A percentile compares a stretch with the other conserved stretches of the same genome.
Conservation (phyloP, 2,113 vertebrate genomes). For the Ctenodactylus gundi region DNA sequence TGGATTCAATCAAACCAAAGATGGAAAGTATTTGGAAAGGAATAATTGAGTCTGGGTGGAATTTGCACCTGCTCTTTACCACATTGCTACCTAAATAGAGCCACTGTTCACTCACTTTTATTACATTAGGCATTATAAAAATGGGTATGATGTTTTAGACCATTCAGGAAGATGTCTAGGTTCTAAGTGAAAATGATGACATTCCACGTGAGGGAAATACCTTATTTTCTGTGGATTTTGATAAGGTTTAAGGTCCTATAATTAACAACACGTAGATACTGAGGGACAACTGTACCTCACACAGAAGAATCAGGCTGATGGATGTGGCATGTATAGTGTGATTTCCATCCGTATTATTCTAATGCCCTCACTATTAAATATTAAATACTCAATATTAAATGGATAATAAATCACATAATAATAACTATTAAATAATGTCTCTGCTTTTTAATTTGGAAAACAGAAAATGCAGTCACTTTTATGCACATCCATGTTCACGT, state of each 20-base stretch:
- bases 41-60: not conserved
- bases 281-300: not conserved
- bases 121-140: not conserved
- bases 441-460: not conserved
- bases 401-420: too few species aligned
- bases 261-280: not conserved
- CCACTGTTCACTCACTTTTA: too few species aligned
- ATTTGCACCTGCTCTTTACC: too few species aligned
- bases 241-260: too few species aligned
- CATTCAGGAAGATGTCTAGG: too few species aligned
- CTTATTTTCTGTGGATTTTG: not conserved
- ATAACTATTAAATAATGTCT: not conserved
- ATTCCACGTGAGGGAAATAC: too few species aligned
- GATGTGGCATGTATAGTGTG: not conserved
- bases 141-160: not conserved
- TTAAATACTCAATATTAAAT: too few species aligned
- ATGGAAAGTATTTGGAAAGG: not conserved
- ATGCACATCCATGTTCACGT: not conserved
- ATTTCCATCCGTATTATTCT: not conserved
- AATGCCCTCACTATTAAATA: not conserved
- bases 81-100: too few species aligned
- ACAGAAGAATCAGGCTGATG: not conserved
- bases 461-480: not conserved
- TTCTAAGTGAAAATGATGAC: too few species aligned
- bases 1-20: not conserved